Evolutionary conservation across 2,888 invertebrate genomes (phyloP).

Genomic region (Pocota personata): DNA sequence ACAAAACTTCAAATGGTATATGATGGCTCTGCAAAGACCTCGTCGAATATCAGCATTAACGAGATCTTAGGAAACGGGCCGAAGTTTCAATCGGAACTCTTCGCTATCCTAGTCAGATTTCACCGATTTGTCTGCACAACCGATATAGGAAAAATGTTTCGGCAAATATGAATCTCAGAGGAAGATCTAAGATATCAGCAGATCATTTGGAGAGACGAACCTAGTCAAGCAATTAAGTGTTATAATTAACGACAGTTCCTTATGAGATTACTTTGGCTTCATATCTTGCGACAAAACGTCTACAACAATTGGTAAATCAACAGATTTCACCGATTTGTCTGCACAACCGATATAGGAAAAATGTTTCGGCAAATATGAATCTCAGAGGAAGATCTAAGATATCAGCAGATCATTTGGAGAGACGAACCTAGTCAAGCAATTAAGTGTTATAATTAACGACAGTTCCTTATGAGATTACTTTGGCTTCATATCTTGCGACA

Average conservation of each 20-base stretch:
- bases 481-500: too few relatives aligned
- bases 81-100: background rate
- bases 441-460: too few relatives aligned
- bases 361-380: background rate
- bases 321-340: background rate
- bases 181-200: background rate
- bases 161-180: background rate
- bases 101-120: background rate
- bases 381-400: background rate
- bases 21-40: background rate
- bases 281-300: background rate
- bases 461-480: too few relatives aligned
- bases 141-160: background rate
- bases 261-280: background rate
- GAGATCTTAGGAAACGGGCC: background rate
- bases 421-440: background rate
- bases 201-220: background rate
- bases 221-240: background rate
- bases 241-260: background rate
- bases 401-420: background rate
- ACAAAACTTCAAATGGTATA: too few relatives aligned
- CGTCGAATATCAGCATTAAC: background rate
- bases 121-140: background rate
- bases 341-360: background rate
- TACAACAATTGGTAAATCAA: background rate